These are phyloP conservation scores for Luehdorfia chinensis DNA, from an alignment of 1,140 invertebrate genomes.

Conservation along the genomic window DNA sequence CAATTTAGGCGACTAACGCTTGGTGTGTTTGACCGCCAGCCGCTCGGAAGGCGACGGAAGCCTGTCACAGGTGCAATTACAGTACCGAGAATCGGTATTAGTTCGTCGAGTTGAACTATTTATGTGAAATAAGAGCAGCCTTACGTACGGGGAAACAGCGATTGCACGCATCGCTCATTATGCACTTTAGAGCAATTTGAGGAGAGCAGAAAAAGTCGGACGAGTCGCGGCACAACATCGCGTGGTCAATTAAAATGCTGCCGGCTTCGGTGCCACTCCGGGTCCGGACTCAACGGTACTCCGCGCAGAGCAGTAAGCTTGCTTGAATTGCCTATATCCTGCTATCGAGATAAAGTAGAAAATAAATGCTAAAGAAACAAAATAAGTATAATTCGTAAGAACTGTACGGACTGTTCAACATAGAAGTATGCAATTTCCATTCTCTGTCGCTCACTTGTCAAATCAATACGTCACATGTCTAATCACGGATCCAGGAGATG, in stretches of 20 bases:
- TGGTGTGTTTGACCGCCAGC: constrained; percentile 53
- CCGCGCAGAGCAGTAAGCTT: constrained; percentile 39
- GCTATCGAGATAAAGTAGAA: constrained; percentile 20
- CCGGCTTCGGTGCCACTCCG: constrained; percentile 39
- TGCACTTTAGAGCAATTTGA: constrained; percentile 76
- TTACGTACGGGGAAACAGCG: constrained; percentile 69
- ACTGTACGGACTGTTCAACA: no score
- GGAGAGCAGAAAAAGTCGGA: constrained; percentile 67
- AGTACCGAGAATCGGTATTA: constrained; percentile 75
- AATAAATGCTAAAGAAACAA: not conserved
- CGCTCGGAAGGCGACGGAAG: constrained; percentile 66
- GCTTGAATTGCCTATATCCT: constrained; percentile 63
- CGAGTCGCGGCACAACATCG: constrained; percentile 62
- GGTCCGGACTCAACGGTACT: constrained; percentile 55
- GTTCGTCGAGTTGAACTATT: constrained; percentile 70
- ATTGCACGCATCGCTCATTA: constrained; percentile 76
- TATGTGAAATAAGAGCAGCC: constrained; percentile 73
- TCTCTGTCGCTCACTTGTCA: no score
- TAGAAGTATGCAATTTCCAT: no score
- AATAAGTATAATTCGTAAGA: no score
- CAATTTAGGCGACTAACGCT: constrained; percentile 60
- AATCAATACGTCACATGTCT: no score
- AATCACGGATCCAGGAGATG: no score
- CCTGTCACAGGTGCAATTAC: constrained; percentile 75
- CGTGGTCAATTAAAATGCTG: constrained; percentile 75